These are phyloP conservation scores for Syrrhaptes paradoxus DNA, from an alignment of 2,113 vertebrate genomes.

Conservation along the genomic window DNA sequence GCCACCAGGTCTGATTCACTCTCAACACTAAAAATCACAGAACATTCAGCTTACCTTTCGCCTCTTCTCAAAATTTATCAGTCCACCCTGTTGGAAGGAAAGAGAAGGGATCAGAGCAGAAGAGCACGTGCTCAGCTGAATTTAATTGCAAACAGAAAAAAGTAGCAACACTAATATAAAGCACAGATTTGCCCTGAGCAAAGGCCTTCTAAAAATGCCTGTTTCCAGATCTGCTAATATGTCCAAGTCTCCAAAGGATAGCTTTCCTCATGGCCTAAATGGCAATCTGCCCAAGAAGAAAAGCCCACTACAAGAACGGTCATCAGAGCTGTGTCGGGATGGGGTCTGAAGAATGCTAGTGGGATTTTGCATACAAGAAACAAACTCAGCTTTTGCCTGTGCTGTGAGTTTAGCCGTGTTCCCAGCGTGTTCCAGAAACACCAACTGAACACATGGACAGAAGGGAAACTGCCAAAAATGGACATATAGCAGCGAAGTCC, in stretches of 20 bases:
- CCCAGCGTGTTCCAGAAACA: background rate
- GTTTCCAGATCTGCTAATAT: background rate
- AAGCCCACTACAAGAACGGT: background rate
- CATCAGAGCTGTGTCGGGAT: background rate
- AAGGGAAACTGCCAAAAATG: background rate
- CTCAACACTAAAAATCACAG: background rate
- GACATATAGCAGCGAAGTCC: background rate
- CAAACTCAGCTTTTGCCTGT: background rate
- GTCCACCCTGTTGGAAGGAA: conserved; percentile 81
- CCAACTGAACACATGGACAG: background rate
- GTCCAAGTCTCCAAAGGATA: background rate
- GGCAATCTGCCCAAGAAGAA: background rate
- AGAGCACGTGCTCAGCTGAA: background rate
- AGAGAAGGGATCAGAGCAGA: background rate
- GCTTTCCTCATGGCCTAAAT: background rate
- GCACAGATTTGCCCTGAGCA: background rate
- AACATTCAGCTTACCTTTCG: conserved; percentile 81
- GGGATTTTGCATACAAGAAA: background rate
- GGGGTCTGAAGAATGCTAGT: background rate
- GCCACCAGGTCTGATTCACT: background rate
- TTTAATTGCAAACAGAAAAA: background rate
- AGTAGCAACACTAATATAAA: background rate
- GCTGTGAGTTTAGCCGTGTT: background rate
- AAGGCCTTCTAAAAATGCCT: background rate
- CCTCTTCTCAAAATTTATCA: conserved; percentile 97